phyloP scores from a whole-genome alignment of 2,113 vertebrate species.

The Trichechus manatus region DNA sequence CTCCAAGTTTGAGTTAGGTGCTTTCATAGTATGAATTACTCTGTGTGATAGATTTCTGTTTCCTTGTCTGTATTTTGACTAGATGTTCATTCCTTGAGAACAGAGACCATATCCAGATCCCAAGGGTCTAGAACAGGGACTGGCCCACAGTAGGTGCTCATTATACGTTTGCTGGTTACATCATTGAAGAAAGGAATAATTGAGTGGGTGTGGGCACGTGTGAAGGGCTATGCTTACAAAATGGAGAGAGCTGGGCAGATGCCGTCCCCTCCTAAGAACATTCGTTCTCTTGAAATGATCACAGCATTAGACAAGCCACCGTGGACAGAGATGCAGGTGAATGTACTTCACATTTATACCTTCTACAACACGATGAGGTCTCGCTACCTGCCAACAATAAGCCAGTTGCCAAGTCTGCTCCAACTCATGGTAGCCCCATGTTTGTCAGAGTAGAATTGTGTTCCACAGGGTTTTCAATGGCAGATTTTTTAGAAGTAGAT shows the following conservation, averaged over 20 bases:
- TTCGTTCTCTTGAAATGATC: background rate
- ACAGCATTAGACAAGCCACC: background rate
- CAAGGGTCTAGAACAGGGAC: background rate
- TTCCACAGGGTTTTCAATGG: background rate
- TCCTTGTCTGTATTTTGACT: background rate
- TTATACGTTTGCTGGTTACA: no score
- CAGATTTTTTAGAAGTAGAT: background rate
- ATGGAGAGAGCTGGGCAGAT: background rate
- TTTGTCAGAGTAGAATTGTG: background rate
- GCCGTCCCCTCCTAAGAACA: background rate
- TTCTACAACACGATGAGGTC: background rate
- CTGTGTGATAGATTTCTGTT: no score
- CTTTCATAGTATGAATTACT: background rate
- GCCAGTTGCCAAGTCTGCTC: background rate
- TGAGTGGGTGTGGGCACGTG: no score
- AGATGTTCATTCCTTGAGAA: background rate
- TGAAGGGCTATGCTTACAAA: background rate
- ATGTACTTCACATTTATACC: accelerated
- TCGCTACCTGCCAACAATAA: background rate
- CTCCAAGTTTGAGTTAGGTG: background rate
- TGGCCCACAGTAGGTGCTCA: background rate
- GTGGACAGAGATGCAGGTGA: background rate
- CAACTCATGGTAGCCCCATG: background rate
- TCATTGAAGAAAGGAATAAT: background rate
- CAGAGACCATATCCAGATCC: background rate